These are phyloP conservation scores for Volucella zonaria DNA, from an alignment of 2,888 invertebrate species.

Conservation along the genomic window DNA sequence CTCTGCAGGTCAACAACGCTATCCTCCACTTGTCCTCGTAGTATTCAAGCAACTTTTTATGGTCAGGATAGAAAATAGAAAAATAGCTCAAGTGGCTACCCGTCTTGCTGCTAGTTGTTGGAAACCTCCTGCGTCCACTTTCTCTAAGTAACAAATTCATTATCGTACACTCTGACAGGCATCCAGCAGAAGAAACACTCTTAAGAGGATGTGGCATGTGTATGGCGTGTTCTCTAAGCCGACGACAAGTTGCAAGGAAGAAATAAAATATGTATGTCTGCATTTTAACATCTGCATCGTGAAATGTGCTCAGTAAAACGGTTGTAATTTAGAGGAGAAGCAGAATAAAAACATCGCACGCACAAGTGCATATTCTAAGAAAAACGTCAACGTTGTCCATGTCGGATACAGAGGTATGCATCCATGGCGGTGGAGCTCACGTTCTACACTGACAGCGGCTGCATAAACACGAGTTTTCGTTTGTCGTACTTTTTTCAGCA, in stretches of 20 bases:
- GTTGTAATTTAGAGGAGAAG: no score
- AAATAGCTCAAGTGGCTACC: constrained; percentile 23
- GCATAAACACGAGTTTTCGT: no score
- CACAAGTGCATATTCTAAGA: no score
- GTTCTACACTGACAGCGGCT: no score
- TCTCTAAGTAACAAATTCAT: not conserved
- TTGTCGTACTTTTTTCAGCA: not conserved
- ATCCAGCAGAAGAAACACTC: constrained; percentile 1
- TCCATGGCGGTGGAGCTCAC: not conserved
- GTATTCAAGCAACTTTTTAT: not conserved
- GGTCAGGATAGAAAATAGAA: constrained; percentile 24
- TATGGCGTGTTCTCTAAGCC: constrained; percentile 23
- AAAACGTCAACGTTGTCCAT: no score
- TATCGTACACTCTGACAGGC: constrained; percentile 35
- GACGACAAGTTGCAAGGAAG: constrained; percentile 19
- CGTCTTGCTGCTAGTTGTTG: not conserved
- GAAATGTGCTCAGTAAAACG: no score
- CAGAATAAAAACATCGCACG: no score
- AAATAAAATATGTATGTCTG: no score
- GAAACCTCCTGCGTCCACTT: no score
- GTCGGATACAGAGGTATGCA: not conserved
- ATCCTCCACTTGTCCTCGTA: not conserved
- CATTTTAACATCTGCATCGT: no score
- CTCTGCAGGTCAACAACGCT: constrained; percentile 60
- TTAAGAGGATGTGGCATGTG: constrained; percentile 27